These are phyloP conservation scores for Heliconius hortense DNA, from an alignment of 2,888 invertebrate species.

Conservation along the genomic window DNA sequence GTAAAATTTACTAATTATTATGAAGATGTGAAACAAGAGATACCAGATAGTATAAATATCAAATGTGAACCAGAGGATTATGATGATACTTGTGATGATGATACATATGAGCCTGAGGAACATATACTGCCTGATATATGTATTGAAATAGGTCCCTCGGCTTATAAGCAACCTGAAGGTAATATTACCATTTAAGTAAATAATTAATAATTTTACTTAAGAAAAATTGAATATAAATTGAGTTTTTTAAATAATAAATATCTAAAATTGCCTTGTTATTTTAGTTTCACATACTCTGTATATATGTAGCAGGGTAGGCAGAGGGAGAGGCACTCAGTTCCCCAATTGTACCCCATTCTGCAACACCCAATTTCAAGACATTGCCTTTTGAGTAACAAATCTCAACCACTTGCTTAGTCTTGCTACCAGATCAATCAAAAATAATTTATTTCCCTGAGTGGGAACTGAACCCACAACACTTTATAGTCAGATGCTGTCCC, in stretches of 20 bases:
- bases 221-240: neutral
- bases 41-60: slow-evolving; percentile 9
- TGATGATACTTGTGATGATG: slow-evolving; percentile 4
- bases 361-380: no score
- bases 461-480: neutral
- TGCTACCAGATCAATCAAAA: no score
- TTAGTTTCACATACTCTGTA: no score
- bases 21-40: slow-evolving; percentile 33
- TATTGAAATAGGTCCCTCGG: neutral
- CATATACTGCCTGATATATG: slow-evolving; percentile 16
- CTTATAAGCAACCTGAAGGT: slow-evolving; percentile 3
- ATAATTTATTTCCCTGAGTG: no score
- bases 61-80: slow-evolving; percentile 36
- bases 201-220: neutral
- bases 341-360: no score
- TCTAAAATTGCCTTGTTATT: no score
- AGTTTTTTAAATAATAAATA: neutral
- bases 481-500: neutral
- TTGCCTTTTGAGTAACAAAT: no score
- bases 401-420: no score
- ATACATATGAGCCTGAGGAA: slow-evolving; percentile 1
- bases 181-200: neutral
- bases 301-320: no score
- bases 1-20: slow-evolving; percentile 25
- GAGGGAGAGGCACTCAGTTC: no score